phyloP scores from a whole-genome alignment of 2,797 vertebrate species.

The Martes flavigula region DNA sequence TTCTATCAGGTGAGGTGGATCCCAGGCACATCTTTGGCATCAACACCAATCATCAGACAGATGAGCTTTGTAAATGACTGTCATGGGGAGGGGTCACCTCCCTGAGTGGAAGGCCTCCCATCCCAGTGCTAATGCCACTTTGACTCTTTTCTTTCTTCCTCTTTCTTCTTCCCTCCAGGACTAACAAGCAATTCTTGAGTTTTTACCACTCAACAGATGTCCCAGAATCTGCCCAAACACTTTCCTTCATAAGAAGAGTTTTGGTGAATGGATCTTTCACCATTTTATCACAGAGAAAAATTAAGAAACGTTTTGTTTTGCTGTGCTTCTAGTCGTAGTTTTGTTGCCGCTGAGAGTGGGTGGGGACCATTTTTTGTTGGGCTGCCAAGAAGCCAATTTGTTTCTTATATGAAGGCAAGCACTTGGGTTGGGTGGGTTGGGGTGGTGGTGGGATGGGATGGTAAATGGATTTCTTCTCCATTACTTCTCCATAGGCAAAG shows the following conservation, averaged over 20 bases:
- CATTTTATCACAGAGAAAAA: not conserved
- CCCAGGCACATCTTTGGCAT: not conserved
- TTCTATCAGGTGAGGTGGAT: not conserved
- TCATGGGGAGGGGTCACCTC: not conserved
- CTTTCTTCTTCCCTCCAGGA: not conserved
- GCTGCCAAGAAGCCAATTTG: not conserved
- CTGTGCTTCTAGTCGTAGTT: not conserved
- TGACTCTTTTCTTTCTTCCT: not conserved
- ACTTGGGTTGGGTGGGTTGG: not conserved
- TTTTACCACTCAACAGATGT: not conserved
- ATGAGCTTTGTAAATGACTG: not conserved
- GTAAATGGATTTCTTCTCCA: not conserved
- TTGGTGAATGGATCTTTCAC: not conserved
- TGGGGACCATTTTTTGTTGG: not conserved
- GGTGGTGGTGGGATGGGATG: fast-evolving
- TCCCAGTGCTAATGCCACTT: not conserved
- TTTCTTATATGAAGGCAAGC: not conserved
- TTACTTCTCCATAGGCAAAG: not conserved
- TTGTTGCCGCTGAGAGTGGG: not conserved
- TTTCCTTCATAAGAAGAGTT: not conserved
- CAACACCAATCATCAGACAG: not conserved
- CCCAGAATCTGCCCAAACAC: not conserved
- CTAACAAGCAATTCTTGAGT: not conserved
- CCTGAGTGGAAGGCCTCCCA: too few species aligned
- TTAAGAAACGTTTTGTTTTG: not conserved